Conservation (phyloP, 1,140 invertebrate genomes). For the Melanaphis sacchari region DNA sequence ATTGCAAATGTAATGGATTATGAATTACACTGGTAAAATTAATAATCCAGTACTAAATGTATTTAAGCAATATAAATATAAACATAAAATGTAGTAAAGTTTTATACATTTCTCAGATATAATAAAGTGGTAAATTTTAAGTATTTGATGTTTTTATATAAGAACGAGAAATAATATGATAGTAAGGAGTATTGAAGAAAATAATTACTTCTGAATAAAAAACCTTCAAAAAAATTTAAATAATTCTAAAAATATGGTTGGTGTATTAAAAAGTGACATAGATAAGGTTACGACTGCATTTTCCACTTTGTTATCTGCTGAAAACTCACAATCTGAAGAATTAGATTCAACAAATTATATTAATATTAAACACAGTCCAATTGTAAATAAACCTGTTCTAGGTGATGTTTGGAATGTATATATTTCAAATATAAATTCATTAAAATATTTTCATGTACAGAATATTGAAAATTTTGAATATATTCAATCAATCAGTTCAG, state of each 20-base stretch:
- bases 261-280: not conserved
- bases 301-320: not conserved
- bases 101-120: no score
- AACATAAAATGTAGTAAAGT: no score
- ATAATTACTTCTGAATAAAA: not conserved
- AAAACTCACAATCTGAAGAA: not conserved
- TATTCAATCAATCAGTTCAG: not conserved
- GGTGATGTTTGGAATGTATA: not conserved
- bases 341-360: not conserved
- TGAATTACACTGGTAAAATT: no score
- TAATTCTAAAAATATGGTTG: not conserved
- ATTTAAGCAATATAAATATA: no score
- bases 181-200: not conserved
- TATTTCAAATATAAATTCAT: not conserved
- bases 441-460: constrained; percentile 10
- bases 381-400: not conserved
- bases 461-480: not conserved
- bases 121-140: no score
- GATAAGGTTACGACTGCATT: not conserved
- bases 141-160: not conserved
- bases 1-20: not conserved
- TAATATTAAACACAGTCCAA: not conserved
- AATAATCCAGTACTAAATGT: no score
- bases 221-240: not conserved
- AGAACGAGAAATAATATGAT: not conserved